These are phyloP conservation scores for Platyura marginata DNA, from an alignment of 1,140 invertebrate species.

Conservation along the genomic window DNA sequence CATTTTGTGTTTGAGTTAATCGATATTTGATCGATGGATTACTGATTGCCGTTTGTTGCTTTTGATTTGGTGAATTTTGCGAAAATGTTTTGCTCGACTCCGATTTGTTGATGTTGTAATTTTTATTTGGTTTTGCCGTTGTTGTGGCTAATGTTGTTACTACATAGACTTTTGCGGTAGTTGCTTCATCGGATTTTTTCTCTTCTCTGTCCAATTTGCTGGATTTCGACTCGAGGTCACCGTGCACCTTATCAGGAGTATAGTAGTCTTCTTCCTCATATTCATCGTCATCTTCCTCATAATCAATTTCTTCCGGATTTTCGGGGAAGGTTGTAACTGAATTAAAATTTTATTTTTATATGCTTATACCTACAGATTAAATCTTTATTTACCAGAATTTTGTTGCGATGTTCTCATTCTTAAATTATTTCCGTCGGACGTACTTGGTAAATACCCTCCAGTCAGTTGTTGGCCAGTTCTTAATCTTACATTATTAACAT, in stretches of 20 bases:
- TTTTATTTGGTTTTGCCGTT: conserved; percentile 4
- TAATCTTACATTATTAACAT: conserved; percentile 5
- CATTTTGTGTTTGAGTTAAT: conserved; percentile 21
- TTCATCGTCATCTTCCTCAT: conserved; percentile 19
- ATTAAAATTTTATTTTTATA: too few relatives aligned
- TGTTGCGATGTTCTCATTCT: conserved; percentile 12
- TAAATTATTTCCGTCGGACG: conserved; percentile 6
- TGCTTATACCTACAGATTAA: too few relatives aligned
- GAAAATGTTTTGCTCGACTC: conserved; percentile 19
- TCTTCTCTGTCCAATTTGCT: conserved; percentile 20
- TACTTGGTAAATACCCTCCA: too few relatives aligned
- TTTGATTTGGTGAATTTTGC: conserved; percentile 16
- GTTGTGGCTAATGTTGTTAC: neutral
- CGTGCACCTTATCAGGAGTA: conserved; percentile 27
- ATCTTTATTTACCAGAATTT: neutral
- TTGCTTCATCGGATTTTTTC: conserved; percentile 10
- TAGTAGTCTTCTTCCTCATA: conserved; percentile 27
- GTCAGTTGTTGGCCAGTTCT: too few relatives aligned
- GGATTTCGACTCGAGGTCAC: conserved; percentile 11
- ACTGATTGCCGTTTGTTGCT: conserved; percentile 23
- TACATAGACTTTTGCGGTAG: neutral
- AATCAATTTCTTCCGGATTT: conserved; percentile 5
- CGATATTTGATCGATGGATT: conserved; percentile 11
- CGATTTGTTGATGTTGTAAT: conserved; percentile 11
- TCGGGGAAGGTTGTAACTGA: neutral